Percentiles rank a stretch among this genome's conserved stretches.
Conservation (phyloP, 2,888 invertebrate genomes). For the Cantharis rufa region DNA sequence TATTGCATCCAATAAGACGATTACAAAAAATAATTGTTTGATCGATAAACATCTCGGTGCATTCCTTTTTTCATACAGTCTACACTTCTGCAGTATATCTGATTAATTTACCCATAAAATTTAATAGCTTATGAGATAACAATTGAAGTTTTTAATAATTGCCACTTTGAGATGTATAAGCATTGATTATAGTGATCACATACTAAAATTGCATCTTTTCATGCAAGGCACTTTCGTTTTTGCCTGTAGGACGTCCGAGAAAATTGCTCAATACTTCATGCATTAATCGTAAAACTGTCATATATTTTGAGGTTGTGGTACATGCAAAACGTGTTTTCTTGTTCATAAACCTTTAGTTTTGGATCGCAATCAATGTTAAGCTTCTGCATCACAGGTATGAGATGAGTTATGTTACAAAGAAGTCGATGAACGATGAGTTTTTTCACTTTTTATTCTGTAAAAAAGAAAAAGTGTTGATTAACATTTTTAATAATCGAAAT, state of each 20-base stretch:
- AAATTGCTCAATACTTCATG: conserved; percentile 28
- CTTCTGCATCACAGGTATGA: not conserved
- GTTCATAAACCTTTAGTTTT: not conserved
- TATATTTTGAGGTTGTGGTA: conserved; percentile 16
- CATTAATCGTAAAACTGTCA: conserved; percentile 29
- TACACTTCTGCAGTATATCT: conserved; percentile 4
- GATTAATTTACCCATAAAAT: conserved; percentile 22
- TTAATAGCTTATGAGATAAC: conserved; percentile 15
- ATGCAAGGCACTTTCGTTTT: conserved; percentile 22
- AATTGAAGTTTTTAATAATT: conserved; percentile 20
- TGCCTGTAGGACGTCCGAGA: conserved; percentile 9
- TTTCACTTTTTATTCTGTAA: not conserved
- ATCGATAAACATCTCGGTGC: not conserved
- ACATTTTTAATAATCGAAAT: not conserved
- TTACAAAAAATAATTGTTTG: not conserved
- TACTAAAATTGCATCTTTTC: conserved; percentile 25
- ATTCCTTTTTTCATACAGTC: not conserved
- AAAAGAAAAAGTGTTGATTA: not conserved
- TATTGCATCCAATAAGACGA: not conserved
- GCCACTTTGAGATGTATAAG: conserved; percentile 2
- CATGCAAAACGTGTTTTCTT: conserved; percentile 9
- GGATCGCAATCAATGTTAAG: not conserved
- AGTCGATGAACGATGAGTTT: not conserved
- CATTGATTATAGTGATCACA: conserved; percentile 22
- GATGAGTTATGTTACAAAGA: not conserved